These are phyloP conservation scores for Acanthopleura granulata DNA, from an alignment of 2,888 invertebrate species.

Conservation along the genomic window DNA sequence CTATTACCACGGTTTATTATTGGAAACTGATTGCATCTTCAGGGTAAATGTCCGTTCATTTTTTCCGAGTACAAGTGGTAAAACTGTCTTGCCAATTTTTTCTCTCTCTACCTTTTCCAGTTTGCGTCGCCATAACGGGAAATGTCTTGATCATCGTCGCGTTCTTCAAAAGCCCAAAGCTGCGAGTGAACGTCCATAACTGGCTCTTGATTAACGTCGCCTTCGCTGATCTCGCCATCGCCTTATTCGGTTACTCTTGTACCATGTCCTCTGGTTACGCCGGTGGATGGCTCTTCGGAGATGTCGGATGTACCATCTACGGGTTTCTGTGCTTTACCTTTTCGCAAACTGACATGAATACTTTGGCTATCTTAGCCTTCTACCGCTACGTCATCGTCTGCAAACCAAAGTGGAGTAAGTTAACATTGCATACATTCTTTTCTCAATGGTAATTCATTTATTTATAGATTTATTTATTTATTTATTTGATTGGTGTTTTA, in stretches of 20 bases:
- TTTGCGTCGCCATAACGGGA: constrained; percentile 24
- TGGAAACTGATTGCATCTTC: no score
- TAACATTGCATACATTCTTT: neutral
- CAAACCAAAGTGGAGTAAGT: constrained; percentile 36
- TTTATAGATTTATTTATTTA: no score
- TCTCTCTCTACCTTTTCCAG: constrained; percentile 19
- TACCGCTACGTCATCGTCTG: constrained; percentile 41
- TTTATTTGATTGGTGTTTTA: no score
- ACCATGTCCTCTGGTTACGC: constrained; percentile 34
- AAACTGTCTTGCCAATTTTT: no score
- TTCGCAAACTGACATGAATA: constrained; percentile 35
- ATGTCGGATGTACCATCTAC: constrained; percentile 31
- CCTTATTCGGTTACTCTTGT: constrained; percentile 36
- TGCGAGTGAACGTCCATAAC: constrained; percentile 29
- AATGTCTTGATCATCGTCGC: constrained; percentile 24
- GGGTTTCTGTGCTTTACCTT: constrained; percentile 38
- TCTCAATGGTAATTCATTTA: no score
- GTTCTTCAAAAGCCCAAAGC: constrained; percentile 23
- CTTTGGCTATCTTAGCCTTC: constrained; percentile 36
- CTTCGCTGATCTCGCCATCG: constrained; percentile 35
- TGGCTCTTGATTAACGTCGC: constrained; percentile 39
- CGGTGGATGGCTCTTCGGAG: constrained; percentile 39
- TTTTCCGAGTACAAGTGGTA: no score
- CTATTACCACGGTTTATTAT: no score
- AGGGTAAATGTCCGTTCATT: no score